These are phyloP conservation scores for Mesorhabditis spiculigera DNA, from an alignment of 2,888 invertebrate species.

Conservation along the genomic window DNA sequence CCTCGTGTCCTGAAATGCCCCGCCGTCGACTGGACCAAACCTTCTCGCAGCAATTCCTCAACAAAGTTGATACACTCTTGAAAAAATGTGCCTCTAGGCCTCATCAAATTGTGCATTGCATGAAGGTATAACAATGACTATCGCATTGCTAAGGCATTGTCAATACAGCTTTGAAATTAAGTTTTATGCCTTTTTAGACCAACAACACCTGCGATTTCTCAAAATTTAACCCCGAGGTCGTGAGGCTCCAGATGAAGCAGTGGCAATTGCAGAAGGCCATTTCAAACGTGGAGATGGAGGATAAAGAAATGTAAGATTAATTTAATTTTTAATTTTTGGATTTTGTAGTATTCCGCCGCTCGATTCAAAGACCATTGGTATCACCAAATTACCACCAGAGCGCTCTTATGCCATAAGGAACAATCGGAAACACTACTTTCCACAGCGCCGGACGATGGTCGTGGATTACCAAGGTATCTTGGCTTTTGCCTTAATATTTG, in stretches of 20 bases:
- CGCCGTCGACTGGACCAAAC: neutral
- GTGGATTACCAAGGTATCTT: neutral
- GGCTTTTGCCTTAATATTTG: neutral
- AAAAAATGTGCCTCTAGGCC: neutral
- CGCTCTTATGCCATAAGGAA: neutral
- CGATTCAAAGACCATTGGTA: neutral
- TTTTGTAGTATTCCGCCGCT: too few relatives aligned
- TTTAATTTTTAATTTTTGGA: too few relatives aligned
- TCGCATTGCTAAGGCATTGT: too few relatives aligned
- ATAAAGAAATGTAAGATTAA: neutral
- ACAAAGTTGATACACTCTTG: slow-evolving; percentile 1
- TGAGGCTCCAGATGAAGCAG: neutral
- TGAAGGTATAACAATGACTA: too few relatives aligned
- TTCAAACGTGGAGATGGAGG: neutral
- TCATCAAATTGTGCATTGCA: neutral
- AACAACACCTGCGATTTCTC: neutral
- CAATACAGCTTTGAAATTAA: too few relatives aligned
- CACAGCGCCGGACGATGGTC: neutral
- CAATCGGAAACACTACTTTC: slow-evolving; percentile 6
- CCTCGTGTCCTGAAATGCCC: neutral
- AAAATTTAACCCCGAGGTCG: neutral
- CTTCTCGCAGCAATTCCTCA: neutral
- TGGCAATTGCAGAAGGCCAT: neutral
- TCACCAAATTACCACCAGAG: neutral
- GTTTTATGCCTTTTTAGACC: too few relatives aligned